phyloP scores from a whole-genome alignment of 2,888 invertebrate genomes.

The Priocnemis perturbator region DNA sequence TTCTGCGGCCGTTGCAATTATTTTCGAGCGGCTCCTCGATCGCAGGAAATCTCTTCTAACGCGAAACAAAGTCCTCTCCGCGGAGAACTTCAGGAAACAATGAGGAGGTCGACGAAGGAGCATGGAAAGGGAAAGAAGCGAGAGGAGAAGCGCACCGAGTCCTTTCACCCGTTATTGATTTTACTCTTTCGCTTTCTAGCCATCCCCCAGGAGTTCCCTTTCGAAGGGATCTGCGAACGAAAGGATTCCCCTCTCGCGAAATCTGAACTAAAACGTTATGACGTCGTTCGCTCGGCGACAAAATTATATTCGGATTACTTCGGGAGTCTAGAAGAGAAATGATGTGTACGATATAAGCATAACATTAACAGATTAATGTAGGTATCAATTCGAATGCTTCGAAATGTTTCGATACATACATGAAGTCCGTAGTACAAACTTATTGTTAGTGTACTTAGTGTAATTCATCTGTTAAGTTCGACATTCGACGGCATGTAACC shows the following conservation, averaged over 20 bases:
- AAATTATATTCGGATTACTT: slow-evolving; percentile 17
- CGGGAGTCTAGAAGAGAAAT: neutral
- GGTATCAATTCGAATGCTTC: too few relatives aligned
- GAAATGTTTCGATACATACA: too few relatives aligned
- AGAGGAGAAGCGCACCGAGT: neutral
- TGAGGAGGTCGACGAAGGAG: neutral
- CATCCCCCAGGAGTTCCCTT: slow-evolving; percentile 3
- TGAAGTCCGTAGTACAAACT: too few relatives aligned
- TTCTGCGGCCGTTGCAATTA: slow-evolving; percentile 31
- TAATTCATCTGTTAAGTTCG: too few relatives aligned
- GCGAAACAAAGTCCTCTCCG: slow-evolving; percentile 24
- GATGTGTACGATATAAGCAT: too few relatives aligned
- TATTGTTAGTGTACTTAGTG: too few relatives aligned
- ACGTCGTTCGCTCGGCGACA: slow-evolving; percentile 34
- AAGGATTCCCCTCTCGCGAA: slow-evolving; percentile 17
- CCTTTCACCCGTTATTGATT: neutral
- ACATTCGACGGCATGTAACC: too few relatives aligned
- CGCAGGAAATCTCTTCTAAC: slow-evolving; percentile 25
- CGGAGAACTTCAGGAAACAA: neutral
- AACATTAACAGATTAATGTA: too few relatives aligned
- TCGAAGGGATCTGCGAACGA: slow-evolving; percentile 12
- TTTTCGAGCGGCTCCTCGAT: slow-evolving; percentile 33
- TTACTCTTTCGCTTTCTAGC: slow-evolving; percentile 12
- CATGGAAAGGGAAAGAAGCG: slow-evolving; percentile 4
- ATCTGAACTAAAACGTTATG: slow-evolving; percentile 37